phyloP scores from a whole-genome alignment of 92 coral and sea anemone species.

The Siderastrea siderea region DNA sequence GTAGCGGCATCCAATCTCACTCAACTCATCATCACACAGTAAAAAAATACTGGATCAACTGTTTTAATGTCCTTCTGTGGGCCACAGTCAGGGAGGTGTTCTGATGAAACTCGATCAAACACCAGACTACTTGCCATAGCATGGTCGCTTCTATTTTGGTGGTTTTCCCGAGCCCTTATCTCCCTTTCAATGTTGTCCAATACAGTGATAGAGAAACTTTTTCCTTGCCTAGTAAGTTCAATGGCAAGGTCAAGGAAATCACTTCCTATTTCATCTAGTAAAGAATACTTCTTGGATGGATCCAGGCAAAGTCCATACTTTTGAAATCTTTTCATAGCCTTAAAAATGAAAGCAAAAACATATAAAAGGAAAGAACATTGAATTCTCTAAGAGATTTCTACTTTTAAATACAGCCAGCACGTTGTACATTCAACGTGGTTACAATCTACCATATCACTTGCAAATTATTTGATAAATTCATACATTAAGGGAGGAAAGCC shows the following conservation, averaged over 20 bases:
- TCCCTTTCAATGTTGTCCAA: slow-evolving; percentile 71
- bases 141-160: slow-evolving; percentile 41
- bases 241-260: slow-evolving; percentile 69
- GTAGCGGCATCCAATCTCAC: slow-evolving; percentile 45
- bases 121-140: slow-evolving; percentile 3
- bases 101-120: slow-evolving; percentile 47
- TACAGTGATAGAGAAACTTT: slow-evolving; percentile 51
- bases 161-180: slow-evolving; percentile 45
- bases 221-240: slow-evolving; percentile 37
- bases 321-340: slow-evolving; percentile 32
- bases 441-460: too few relatives aligned
- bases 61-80: slow-evolving; percentile 46
- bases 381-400: too few relatives aligned
- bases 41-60: slow-evolving; percentile 34
- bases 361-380: too few relatives aligned
- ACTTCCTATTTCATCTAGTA: slow-evolving; percentile 61
- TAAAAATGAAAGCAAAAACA: slow-evolving; percentile 2
- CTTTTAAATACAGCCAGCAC: too few relatives aligned
- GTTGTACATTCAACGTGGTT: too few relatives aligned
- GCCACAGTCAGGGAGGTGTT: slow-evolving; percentile 52
- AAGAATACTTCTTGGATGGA: slow-evolving; percentile 51
- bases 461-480: too few relatives aligned
- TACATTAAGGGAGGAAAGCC: too few relatives aligned
- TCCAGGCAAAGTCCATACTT: slow-evolving; percentile 67
- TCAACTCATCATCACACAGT: slow-evolving; percentile 56